Base-by-base conservation (phyloP, 2,113 vertebrate genomes). In the Ptyas mucosa region DNA sequence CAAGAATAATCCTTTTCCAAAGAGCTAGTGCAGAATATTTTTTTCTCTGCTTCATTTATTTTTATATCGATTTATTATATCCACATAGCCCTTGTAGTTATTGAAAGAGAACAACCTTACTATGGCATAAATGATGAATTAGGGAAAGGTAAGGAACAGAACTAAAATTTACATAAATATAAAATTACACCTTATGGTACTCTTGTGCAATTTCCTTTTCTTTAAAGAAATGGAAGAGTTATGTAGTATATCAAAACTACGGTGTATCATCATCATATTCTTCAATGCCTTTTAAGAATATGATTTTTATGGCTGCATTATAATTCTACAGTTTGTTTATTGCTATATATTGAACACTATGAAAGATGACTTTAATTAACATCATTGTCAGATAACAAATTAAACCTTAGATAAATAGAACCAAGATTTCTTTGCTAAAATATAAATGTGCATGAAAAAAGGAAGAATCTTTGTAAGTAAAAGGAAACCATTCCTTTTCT, bases 401-500 rank as follows among this genome's bases (percentile, higher is more conserved):
- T 93, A 90, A 93, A 93, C 91, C 87, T 81, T 92, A 93, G 93
- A 95, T 34, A 95, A 94, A 93, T 91, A 64, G 51, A 96, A 95
- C 49, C 92, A 90, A 95, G 93, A 91, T 89, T 87, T 95, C 94
- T 96, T 87, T 93, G 89, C 88, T 94, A 95, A 87, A 93, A 96
- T 93, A 94, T 11, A 69, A 93, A 92, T n/a, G 93, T 91, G 54
- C 29, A 93, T 39, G 87, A 92, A 96, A 91, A 96, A 57, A 54
- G 88, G 93, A 92, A 94, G 94, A 85, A 94, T 29, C 34, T 96
- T 95, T 94, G 92, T 93, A 95, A 96, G 90, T 94, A 93, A 95
- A 95, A 96, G 94, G 85, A 95, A 96, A 97, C 49, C 85, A 95
- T 92, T 97, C 92, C 90, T 97, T 81, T 55, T 95, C 91, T 94